A percentile compares a stretch with the other conserved stretches of the same genome.
These are phyloP conservation scores for Drosophila yakuba DNA, from an alignment of 1,140 invertebrate genomes.

Conservation along the genomic window DNA sequence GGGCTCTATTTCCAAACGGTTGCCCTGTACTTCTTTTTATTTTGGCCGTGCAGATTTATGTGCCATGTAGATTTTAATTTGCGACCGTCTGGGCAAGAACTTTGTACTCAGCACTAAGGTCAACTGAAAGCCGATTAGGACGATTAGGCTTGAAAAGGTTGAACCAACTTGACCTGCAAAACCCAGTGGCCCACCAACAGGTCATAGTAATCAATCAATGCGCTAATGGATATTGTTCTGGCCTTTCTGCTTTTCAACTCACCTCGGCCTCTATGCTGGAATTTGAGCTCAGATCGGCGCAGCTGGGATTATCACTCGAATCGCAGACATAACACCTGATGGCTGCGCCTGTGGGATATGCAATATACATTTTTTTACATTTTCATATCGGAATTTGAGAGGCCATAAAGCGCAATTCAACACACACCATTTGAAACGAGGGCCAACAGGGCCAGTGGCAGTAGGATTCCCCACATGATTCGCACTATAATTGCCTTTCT, in stretches of 20 bases:
- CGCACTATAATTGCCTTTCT: slow-evolving; percentile 16
- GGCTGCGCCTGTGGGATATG: slow-evolving; percentile 81
- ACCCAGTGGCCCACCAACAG: slow-evolving; percentile 23
- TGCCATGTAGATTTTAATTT: slow-evolving; percentile 49
- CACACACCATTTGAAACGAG: slow-evolving; percentile 64
- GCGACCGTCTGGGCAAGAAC: slow-evolving; percentile 12
- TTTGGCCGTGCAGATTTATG: slow-evolving; percentile 44
- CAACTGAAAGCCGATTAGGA: slow-evolving; percentile 4
- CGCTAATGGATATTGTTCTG: slow-evolving; percentile 2
- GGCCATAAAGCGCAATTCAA: slow-evolving; percentile 6
- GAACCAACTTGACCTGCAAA: slow-evolving; percentile 10
- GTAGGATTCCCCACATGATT: slow-evolving; percentile 30
- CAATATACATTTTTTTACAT: slow-evolving; percentile 18
- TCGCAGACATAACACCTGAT: slow-evolving; percentile 92
- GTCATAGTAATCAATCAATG: slow-evolving; percentile 30
- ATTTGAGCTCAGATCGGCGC: slow-evolving; percentile 85
- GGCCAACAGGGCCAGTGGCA: slow-evolving; percentile 41
- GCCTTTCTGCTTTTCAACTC: slow-evolving; percentile 38
- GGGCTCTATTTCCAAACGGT: slow-evolving; percentile 40
- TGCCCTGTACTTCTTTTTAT: slow-evolving; percentile 6
- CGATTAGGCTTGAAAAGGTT: slow-evolving; percentile 53
- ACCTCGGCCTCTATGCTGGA: slow-evolving; percentile 74
- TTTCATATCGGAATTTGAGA: not conserved
- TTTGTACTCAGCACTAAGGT: slow-evolving; percentile 50
- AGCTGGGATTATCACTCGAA: slow-evolving; percentile 90